Evolutionary conservation across 2,797 vertebrate species (phyloP), one percentile per base, ranked within the genome.

Genomic region (Benthosema pterotum): DNA sequence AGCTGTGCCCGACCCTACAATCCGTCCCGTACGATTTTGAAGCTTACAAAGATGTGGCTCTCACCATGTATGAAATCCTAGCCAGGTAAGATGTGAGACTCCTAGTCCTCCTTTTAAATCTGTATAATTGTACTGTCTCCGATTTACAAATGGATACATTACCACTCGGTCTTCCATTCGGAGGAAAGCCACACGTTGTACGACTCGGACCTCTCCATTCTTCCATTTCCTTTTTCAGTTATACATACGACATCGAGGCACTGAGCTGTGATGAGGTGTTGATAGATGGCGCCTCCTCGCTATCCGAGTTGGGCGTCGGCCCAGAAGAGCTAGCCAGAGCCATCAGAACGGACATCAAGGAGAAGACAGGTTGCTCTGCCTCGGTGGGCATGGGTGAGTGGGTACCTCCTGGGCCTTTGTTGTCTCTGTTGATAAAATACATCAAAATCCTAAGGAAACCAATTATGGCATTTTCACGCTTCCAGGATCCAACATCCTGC

Each of bases 251-350:
- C 84, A 99, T 99, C 1, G 98, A 99, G 89, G 98, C 98, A 57
- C 94, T 99, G 74, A 99, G 98, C 88, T 99, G 98, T 79, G 98
- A 99, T 64, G 98, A 99, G 89, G 95, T 96, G 2, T 82, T 99
- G 78, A 89, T 98, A 45, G 97, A 99, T 71, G 94, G 93, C 69
- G 95, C 96, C 11, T 83, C 94, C 75, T 91, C 98, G 83, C 85
- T 98, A 28, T 84, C 90, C 5, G 97, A 99, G 84, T 89, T 97
- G 71, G 92, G 90, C 47, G 15, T 96, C 38, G 89, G 88, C 67
- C 92, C 95, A 17, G 94, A 96, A 64, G 96, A 96, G 77, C 85
- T 99, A 74, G 96, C 97, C 78, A 79, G 74, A 18, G 88, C 91
- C 59, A 92, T 99, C 67, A 94, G 97, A 63, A 77, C 84, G 0